Evolutionary conservation across 2,888 invertebrate species (phyloP), one percentile per base, ranked within the genome.

Genomic region (Xestia c-nigrum): DNA sequence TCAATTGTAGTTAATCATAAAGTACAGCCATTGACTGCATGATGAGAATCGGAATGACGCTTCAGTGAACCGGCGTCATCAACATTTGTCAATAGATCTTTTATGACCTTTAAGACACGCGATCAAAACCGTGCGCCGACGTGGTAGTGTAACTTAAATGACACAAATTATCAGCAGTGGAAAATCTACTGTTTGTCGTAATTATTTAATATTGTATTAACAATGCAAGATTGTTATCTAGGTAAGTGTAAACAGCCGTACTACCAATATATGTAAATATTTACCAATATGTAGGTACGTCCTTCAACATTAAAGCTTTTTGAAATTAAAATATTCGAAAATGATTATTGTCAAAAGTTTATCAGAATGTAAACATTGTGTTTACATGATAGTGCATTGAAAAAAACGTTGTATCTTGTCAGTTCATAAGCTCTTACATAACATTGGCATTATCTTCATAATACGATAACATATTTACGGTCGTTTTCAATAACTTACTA

Each of bases 111-210:
- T 21, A 3, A 47, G 12, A 64, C 43, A 55, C 46, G 65, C 50
- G 38, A 73, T 57, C 19, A 52, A 63, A 68, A 57, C 46, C 47
- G 52, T 64, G 61, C 72, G n/a, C 7, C 46, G 43, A 70, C 40
- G 59, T 81, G 78, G 78, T 76, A 80, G 74, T 21, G 47, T 80
- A 71, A 31, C 38, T 64, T n/a, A 65, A 81, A 74, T 52, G 57
- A 55, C 75, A 72, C 52, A 70, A 67, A 70, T 79, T 79, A 74
- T 61, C 64, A 83, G 65, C 50, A 40, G 64, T 76, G 88, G 86
- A 78, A 78, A 80, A 78, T 86, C 64, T 83, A 50, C 52, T 73
- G 74, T 80, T 86, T 85, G 72, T 63, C 43, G 40, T 64, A 38
- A 74, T 73, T 76, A 76, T 64, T 59, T 59, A 57, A 63, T 72